Evolutionary conservation across 2,797 vertebrate genomes (phyloP).

Genomic region (Gymnoscopelus braueri): DNA sequence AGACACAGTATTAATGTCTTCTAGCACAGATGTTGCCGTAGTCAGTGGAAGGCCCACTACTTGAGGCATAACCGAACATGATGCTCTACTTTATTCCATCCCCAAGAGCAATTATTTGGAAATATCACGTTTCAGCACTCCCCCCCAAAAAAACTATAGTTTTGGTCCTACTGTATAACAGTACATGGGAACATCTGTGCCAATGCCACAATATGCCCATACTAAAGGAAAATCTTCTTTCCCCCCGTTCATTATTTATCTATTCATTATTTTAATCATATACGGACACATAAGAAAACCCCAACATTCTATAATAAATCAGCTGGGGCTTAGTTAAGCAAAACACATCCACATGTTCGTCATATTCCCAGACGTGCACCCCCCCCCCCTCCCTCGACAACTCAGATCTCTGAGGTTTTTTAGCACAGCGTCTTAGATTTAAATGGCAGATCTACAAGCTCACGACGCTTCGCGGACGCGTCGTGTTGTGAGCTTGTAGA

Average conservation of each 20-base stretch:
- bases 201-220: conserved; percentile 6
- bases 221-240: conserved; percentile 1
- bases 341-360: conserved; percentile 22
- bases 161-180: background rate
- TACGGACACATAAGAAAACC: background rate
- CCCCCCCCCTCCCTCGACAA: background rate
- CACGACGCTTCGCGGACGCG: no score
- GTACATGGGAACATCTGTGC: conserved; percentile 9
- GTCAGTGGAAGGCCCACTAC: no score
- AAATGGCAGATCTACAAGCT: no score
- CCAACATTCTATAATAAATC: conserved; percentile 4
- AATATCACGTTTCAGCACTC: no score
- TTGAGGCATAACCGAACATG: no score
- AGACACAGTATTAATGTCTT: no score
- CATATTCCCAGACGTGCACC: conserved; percentile 27
- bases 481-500: no score
- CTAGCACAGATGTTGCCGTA: no score
- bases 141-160: background rate
- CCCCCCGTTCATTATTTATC: background rate
- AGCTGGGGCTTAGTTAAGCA: conserved; percentile 37
- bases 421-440: conserved; percentile 2
- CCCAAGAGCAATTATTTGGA: no score
- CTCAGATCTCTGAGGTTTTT: conserved; percentile 20
- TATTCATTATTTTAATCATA: background rate
- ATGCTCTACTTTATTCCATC: no score